Conservation (phyloP, 2,888 invertebrate genomes). For the Saturnia pavonia region DNA sequence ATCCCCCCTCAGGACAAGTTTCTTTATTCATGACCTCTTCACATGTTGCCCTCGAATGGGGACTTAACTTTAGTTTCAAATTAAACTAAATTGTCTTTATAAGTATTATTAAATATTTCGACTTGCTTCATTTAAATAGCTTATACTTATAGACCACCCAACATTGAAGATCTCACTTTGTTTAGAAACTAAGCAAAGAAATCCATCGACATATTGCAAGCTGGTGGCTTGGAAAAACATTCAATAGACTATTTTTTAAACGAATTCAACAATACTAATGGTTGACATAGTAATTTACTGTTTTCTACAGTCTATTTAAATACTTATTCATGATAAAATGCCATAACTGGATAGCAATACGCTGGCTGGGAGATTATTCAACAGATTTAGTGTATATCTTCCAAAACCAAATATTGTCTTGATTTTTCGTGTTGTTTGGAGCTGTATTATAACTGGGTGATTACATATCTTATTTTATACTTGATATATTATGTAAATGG, state of each 20-base stretch:
- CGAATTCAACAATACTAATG: neutral
- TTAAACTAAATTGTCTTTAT: constrained; percentile 56
- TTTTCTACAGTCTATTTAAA: neutral
- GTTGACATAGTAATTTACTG: neutral
- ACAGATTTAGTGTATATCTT: too few species aligned
- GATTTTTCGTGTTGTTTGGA: too few species aligned
- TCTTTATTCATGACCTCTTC: constrained; percentile 72
- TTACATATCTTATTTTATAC: constrained; percentile 3
- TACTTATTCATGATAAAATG: neutral
- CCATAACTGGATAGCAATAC: neutral
- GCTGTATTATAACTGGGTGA: neutral
- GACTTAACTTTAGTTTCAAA: constrained; percentile 71
- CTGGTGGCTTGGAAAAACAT: neutral
- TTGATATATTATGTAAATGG: neutral
- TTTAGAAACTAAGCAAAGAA: neutral
- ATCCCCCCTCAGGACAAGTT: constrained; percentile 63
- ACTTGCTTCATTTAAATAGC: neutral
- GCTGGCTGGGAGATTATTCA: neutral
- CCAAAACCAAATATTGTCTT: too few species aligned
- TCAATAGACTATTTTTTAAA: neutral
- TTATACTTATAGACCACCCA: neutral
- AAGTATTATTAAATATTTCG: constrained; percentile 20
- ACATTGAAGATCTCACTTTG: neutral
- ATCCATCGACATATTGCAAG: neutral
- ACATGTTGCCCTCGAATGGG: constrained; percentile 49